These are phyloP conservation scores for Notolabrus celidotus DNA, from an alignment of 2,797 vertebrate species.

Conservation along the genomic window DNA sequence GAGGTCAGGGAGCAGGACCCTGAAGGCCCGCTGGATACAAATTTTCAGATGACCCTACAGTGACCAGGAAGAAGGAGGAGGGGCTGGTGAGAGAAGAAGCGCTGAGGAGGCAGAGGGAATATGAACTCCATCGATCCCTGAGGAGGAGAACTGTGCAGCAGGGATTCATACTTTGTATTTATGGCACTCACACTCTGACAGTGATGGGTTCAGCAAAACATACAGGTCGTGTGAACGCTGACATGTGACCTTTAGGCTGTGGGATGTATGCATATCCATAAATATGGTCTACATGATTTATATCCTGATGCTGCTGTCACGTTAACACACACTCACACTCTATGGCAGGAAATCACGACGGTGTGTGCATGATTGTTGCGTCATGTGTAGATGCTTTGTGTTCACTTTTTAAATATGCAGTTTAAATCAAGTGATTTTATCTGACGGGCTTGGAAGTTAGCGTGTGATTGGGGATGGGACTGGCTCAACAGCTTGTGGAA, in stretches of 20 bases:
- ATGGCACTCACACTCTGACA: conserved; percentile 16
- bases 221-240: neutral
- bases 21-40: neutral
- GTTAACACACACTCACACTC: neutral
- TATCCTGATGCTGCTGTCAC: neutral
- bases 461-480: too few relatives aligned
- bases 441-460: too few relatives aligned
- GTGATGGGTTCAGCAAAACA: conserved; percentile 8
- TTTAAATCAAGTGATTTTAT: too few relatives aligned
- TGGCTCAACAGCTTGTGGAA: too few relatives aligned
- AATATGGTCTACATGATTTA: neutral
- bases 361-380: too few relatives aligned
- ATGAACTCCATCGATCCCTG: conserved; percentile 27
- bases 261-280: neutral
- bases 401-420: too few relatives aligned
- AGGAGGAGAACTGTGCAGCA: neutral
- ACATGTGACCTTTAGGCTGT: conserved; percentile 1
- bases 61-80: neutral
- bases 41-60: conserved; percentile 11
- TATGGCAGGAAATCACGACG: too few relatives aligned
- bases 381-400: too few relatives aligned
- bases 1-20: neutral
- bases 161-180: conserved; percentile 30
- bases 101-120: conserved; percentile 33
- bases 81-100: neutral